Evolutionary conservation across 2,797 vertebrate species (phyloP).

Genomic region (Rhinoraja longicauda): DNA sequence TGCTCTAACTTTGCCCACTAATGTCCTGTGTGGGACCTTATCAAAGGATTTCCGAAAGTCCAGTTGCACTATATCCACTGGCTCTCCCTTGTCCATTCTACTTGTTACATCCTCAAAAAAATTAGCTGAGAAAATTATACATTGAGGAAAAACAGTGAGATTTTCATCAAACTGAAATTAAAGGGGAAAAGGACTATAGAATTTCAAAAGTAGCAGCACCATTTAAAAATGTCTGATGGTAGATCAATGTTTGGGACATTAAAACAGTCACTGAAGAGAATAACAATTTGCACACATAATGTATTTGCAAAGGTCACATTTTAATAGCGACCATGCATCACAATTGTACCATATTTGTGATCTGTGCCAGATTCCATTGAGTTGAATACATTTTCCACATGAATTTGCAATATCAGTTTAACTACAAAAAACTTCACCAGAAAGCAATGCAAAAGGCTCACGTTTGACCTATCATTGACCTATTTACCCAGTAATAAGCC

Average conservation of each 20-base stretch:
- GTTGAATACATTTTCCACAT: background rate
- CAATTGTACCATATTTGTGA: too few relatives aligned
- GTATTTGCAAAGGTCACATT: background rate
- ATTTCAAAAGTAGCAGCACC: background rate
- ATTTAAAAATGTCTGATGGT: background rate
- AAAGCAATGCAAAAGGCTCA: background rate
- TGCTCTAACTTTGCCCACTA: too few relatives aligned
- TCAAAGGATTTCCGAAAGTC: too few relatives aligned
- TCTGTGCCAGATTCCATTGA: background rate
- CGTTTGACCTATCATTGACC: background rate
- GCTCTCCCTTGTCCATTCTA: too few relatives aligned
- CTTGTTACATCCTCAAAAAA: too few relatives aligned
- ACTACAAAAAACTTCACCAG: background rate
- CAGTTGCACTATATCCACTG: too few relatives aligned
- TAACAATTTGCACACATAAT: background rate
- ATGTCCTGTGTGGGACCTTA: too few relatives aligned
- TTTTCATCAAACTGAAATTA: background rate
- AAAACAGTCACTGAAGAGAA: background rate
- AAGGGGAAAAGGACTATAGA: background rate
- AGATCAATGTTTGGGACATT: background rate
- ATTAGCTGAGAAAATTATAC: background rate
- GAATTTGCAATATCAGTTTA: background rate
- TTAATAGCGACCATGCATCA: background rate
- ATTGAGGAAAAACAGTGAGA: background rate
- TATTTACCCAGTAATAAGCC: background rate